Base-by-base conservation (phyloP, 2,888 invertebrate genomes). In the Achlya flavicornis region DNA sequence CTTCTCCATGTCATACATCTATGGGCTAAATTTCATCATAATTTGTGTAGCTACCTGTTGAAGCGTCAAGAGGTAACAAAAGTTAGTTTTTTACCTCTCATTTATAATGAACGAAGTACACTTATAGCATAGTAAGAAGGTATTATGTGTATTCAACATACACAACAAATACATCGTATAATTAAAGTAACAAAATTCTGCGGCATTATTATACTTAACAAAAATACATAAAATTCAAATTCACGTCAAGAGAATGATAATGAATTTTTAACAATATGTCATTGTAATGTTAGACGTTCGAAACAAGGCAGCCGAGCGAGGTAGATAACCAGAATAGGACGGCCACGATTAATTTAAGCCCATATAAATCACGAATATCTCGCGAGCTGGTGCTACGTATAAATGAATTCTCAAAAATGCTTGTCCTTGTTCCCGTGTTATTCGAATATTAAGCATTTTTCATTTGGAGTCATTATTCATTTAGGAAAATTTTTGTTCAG, bases 341-440 rank as follows among this genome's bases (percentile, higher is more conserved):
- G 62, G 26, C 48, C 41, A 57, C 73, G 73, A 81, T 83, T 77
- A 77, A 79, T 80, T 77, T 65, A 66, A 71, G 65, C 70, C 65
- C 63, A 68, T 75, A 80, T 80, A 78, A 82, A 82, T 81, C 79
- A 78, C 63, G 58, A 65, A 72, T 69, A 75, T 71, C 64, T 66
- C 66, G 61, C 67, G 63, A 63, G 61, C 61, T 63, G 46, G 62
- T 57, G 58, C 26, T 57, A 19, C 16, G 33, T 14, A 59, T 63
- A 69, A 76, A 77, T 78, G 70, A 76, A 73, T 78, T 72, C 65
- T 61, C 63, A 75, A 74, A 79, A 77, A 62, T 66, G 62, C 64
- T 66, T 63, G 35, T 16, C 32, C 48, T 59, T 59, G 12, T 19
- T 19, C 41, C 60, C 12, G 32, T 60, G 19, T 41, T 60, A 60